phyloP scores from a whole-genome alignment of 2,797 vertebrate species.

The Denticeps clupeoides region DNA sequence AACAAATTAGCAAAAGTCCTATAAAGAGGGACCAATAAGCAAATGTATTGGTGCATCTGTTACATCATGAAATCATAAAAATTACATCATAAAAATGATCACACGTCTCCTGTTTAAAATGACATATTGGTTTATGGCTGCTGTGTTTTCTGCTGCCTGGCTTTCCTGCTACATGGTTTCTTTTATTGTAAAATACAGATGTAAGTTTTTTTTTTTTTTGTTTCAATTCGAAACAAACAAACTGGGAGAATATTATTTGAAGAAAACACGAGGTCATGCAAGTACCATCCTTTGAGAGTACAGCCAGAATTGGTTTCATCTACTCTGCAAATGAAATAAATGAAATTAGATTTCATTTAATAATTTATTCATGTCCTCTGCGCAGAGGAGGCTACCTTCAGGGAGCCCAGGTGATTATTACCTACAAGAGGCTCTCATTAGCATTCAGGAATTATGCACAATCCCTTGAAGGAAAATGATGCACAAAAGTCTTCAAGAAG shows the following conservation, averaged over 20 bases:
- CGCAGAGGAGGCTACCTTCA: constrained; percentile 48
- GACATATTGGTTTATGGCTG: no score
- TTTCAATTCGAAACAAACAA: no score
- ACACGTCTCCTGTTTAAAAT: no score
- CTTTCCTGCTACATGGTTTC: no score
- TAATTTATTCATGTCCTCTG: constrained; percentile 56
- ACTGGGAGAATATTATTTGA: constrained; percentile 33
- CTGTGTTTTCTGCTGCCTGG: no score
- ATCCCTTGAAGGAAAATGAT: constrained; percentile 48
- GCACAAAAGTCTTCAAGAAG: constrained; percentile 30
- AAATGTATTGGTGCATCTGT: no score
- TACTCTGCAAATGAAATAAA: constrained; percentile 51
- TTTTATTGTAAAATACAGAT: no score
- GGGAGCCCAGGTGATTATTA: constrained; percentile 55
- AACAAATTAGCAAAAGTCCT: no score
- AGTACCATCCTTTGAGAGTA: constrained; percentile 37
- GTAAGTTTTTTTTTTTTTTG: no score
- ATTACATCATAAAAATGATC: no score
- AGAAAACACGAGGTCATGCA: constrained; percentile 38
- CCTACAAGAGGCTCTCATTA: constrained; percentile 49
- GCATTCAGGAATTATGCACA: constrained; percentile 45
- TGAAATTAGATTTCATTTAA: constrained; percentile 58
- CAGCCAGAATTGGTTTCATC: constrained; percentile 51
- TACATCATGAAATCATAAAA: no score
- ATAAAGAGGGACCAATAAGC: no score